Conservation (phyloP, 2,797 vertebrate genomes). For the Mormyrops attenuatus region DNA sequence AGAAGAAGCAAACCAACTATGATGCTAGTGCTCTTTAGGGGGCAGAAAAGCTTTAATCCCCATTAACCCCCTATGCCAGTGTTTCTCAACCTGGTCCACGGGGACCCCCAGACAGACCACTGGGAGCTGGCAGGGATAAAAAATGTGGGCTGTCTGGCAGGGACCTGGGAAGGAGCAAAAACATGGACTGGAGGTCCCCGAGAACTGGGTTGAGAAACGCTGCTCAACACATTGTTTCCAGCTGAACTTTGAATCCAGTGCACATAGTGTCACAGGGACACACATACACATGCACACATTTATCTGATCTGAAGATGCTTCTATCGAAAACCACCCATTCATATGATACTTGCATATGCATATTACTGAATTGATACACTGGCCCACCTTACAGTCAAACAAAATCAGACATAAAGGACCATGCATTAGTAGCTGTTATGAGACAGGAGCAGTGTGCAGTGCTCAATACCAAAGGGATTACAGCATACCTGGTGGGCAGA, state of each 20-base stretch:
- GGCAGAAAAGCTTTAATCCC: background rate
- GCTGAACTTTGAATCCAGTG: background rate
- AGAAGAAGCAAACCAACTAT: background rate
- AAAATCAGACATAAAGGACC: constrained; percentile 22
- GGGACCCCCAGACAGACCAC: background rate
- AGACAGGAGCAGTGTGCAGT: constrained; percentile 20
- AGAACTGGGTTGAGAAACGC: background rate
- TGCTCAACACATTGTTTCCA: background rate
- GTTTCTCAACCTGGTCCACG: background rate
- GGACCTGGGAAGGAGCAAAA: background rate
- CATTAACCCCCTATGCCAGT: background rate
- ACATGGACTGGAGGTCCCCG: background rate
- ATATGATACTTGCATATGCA: background rate
- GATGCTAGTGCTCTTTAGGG: background rate
- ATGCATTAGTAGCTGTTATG: constrained; percentile 25
- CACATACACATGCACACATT: background rate
- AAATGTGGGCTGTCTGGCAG: background rate
- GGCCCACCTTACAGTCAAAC: constrained; percentile 18
- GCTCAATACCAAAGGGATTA: background rate
- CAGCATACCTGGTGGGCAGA: constrained; percentile 67
- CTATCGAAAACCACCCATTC: background rate
- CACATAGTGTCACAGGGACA: background rate
- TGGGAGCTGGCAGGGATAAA: background rate
- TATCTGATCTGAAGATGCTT: background rate
- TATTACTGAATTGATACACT: background rate